Percentiles rank a stretch among this genome's conserved stretches.
Evolutionary conservation across 2,797 vertebrate genomes (phyloP).

Genomic region (Cryptoprocta ferox): DNA sequence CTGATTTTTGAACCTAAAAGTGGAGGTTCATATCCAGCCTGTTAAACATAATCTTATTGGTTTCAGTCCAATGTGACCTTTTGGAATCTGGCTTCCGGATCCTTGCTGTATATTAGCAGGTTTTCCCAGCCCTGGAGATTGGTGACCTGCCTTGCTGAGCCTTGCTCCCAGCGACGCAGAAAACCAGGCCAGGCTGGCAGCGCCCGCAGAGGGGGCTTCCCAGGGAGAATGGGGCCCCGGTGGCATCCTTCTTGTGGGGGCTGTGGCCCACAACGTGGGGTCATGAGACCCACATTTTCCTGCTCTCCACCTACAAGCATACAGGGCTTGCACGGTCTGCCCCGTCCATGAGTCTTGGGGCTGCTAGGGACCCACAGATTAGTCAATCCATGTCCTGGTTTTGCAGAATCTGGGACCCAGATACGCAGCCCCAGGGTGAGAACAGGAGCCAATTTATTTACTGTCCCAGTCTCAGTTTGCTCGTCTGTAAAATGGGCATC

Average conservation of each 20-base stretch:
- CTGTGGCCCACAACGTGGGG: no score
- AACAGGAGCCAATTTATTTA: background rate
- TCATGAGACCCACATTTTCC: background rate
- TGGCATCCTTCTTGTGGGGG: background rate
- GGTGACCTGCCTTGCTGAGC: fast-evolving
- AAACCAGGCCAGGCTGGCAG: background rate
- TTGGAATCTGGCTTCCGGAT: slow-evolving; percentile 36
- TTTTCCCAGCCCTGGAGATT: background rate
- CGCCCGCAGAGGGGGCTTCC: background rate
- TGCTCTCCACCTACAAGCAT: background rate
- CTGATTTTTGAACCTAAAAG: slow-evolving; percentile 55
- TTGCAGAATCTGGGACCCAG: background rate
- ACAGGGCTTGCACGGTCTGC: background rate
- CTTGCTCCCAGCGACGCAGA: background rate
- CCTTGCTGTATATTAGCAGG: background rate
- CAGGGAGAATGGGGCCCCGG: background rate
- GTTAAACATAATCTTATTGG: background rate
- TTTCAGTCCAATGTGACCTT: slow-evolving; percentile 46
- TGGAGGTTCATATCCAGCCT: slow-evolving; percentile 35
- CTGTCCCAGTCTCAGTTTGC: background rate
- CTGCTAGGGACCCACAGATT: background rate
- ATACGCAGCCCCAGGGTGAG: background rate
- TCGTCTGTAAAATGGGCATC: background rate
- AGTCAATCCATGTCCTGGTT: background rate
- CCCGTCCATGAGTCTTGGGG: background rate